phyloP scores from a whole-genome alignment of 1,140 invertebrate species.

The Hylaeus volcanicus region DNA sequence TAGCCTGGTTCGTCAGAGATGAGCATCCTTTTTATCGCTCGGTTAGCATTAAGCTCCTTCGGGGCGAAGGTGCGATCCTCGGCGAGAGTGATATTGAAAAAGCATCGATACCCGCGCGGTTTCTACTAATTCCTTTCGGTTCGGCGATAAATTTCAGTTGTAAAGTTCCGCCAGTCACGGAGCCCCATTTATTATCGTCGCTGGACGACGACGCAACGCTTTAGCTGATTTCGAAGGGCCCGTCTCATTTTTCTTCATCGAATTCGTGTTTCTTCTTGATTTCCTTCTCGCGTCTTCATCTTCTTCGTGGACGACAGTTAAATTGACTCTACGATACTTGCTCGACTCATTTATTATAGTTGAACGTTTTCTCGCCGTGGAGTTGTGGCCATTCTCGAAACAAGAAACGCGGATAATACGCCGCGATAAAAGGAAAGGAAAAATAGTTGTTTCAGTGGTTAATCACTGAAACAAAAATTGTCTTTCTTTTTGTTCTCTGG shows the following conservation, averaged over 20 bases:
- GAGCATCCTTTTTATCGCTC: conserved; percentile 71
- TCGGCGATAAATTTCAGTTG: not conserved
- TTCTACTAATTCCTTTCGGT: conserved; percentile 60
- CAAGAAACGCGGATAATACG: no score
- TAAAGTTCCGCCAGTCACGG: not conserved
- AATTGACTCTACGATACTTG: no score
- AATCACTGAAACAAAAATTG: no score
- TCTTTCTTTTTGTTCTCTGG: no score
- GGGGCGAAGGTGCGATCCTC: conserved; percentile 63
- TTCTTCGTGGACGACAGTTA: no score
- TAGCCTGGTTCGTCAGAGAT: conserved; percentile 49
- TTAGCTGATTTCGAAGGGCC: conserved; percentile 6
- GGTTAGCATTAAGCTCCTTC: conserved; percentile 61
- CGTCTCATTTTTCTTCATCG: not conserved
- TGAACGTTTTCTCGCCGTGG: no score
- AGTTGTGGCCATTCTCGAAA: no score
- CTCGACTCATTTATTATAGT: no score
- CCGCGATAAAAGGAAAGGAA: no score
- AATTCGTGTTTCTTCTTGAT: not conserved
- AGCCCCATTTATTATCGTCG: not conserved
- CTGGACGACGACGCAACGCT: conserved; percentile 14
- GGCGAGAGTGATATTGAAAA: conserved; percentile 64
- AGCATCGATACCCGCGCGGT: conserved; percentile 70
- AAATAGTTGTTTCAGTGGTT: no score
- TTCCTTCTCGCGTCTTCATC: not conserved